Base-by-base conservation (phyloP, 1,140 invertebrate species). In the Zaprionus vittiger region DNA sequence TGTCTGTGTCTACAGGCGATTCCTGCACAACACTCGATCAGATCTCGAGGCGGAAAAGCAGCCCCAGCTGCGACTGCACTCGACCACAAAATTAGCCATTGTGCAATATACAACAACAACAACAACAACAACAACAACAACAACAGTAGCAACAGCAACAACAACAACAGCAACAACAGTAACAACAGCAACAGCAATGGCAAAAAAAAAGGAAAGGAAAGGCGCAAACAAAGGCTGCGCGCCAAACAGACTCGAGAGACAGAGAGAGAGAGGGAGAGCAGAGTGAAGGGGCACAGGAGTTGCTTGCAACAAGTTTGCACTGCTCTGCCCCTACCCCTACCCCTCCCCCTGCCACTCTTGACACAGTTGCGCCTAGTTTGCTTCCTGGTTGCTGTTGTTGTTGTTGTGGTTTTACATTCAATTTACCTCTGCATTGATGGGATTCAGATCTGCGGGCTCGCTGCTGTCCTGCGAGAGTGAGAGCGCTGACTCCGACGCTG, bases 381-480 rank as follows among this genome's bases (percentile, higher is more conserved):
- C 56, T 69, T 69, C 66, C 61, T 65, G 52, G 52, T 56, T 64
- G 52, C 38, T 47, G 6, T 5, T 38, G 34, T 12, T 37, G 37
- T 38, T 38, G 37, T 64, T 15, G 11, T 17, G 15, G 37, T 31
- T 47, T 20, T 14, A 17, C 28, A 20, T 22, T 24, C 37, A 76
- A 57, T 61, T 92, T 92, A 93, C 91, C 92, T 93, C 83, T 24
- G 80, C 74, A 71, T 92, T 92, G 55, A 93, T 91, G 57, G 92
- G 92, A 80, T 92, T 93, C 67, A 93, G 64, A 55, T 93, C 92
- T 49, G 60, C 82, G 7, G 77, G 72, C 14, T 83, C 80, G 71
- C 68, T 83, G 66, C 54, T 76, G 37, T 85, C 80, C 65, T 87
- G 79, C 38, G 47, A 20, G 47, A 81, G 41, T 0, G 54, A 57